Base-by-base conservation (phyloP, 30 jellyfish, hydroid and myxozoan species). In the Calvadosia cruxmelitensis region DNA sequence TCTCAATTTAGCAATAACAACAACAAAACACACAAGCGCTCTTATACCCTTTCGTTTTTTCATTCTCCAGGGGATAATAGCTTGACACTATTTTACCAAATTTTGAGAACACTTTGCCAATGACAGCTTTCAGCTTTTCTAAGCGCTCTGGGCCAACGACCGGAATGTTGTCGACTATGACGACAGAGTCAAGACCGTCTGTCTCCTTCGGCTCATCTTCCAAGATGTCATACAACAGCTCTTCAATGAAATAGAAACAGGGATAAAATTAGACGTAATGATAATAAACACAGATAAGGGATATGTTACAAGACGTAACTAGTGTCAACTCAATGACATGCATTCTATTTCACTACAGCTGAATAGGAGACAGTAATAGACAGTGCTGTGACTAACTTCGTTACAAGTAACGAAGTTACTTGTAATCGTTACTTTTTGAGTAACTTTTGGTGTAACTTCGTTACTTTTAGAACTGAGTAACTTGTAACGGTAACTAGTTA, bases 91-190 rank as follows among this genome's bases (percentile, higher is more conserved):
- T 68, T 29, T 82, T 77, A 16, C 98, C 98, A 75, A 89, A 76
- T 36, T 78, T 81, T 24, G 92, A 76, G 57, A 89, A 89, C 20
- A 89, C 94, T 72, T 89, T 89, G 33, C 93, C 70, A 30, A 89
- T 89, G 51, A 89, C 93, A 32, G 90, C 73, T 49, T 89, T 89
- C 79, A 89, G 79, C 70, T 89, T 89, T 31, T 81, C 98, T 34
- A 89, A 75, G 35, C 98, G 74, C 52, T 89, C 98, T 64, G 86
- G 94, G 10, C 98, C 98, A 89, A 89, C 98, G 13, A 80, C 77
- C 0, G 98, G 98, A 0, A 89, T 95, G 76, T 89, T 89, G 64
- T 89, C 98, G 34, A 89, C 94, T 51, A 89, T 82, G n/a, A 89
- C 67, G 24, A 89, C 91, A 13, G 98, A 73, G 68, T 89, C 98